Percentiles rank a stretch among this genome's conserved stretches.
Conservation (phyloP, 2,113 vertebrate species). For the Hemibagrus wyckioides region DNA sequence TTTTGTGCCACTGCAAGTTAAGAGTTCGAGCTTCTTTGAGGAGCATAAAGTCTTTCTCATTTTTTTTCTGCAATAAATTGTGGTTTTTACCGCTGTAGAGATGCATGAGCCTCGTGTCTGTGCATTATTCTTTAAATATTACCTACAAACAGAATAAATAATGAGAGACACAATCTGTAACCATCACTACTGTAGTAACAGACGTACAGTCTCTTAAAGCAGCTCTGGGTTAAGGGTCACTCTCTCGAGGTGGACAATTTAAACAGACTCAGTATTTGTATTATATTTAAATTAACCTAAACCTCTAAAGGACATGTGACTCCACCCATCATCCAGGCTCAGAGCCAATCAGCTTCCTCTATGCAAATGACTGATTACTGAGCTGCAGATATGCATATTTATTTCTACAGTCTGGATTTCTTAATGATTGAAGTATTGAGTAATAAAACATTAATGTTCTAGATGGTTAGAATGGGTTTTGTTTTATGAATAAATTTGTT, state of each 20-base stretch:
- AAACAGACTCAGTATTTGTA: background rate
- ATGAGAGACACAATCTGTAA: background rate
- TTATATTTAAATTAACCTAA: background rate
- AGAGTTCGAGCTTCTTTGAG: constrained; percentile 37
- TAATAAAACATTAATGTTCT: background rate
- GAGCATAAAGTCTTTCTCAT: constrained; percentile 11
- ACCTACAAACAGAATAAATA: background rate
- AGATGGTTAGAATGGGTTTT: background rate
- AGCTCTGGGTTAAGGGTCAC: background rate
- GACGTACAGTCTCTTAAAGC: background rate
- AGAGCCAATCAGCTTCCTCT: background rate
- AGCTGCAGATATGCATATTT: background rate
- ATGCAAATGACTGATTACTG: background rate
- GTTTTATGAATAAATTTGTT: too few relatives aligned
- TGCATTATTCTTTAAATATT: background rate
- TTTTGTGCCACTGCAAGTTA: constrained; percentile 25
- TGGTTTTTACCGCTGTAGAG: constrained; percentile 45
- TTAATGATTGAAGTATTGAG: background rate
- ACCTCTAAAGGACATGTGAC: too few relatives aligned
- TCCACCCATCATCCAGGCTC: background rate
- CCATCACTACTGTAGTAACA: background rate
- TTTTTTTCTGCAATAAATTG: constrained; percentile 47
- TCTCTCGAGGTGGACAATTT: background rate
- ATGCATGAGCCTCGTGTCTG: constrained; percentile 11
- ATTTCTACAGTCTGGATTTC: background rate